Conservation (phyloP, 2,888 invertebrate genomes). For the Mythimna vitellina region DNA sequence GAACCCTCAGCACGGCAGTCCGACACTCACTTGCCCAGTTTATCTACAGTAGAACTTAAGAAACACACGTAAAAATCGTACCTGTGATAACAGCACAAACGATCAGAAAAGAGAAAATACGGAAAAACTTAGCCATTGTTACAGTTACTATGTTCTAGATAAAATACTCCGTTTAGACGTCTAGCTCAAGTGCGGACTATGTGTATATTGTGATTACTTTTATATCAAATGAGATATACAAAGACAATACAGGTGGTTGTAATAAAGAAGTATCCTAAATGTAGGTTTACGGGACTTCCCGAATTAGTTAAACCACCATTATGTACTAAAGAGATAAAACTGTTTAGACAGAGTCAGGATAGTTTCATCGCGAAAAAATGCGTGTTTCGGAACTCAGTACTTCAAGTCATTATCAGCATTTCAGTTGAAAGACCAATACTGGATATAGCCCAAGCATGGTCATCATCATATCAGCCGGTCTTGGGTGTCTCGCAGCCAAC, state of each 20-base stretch:
- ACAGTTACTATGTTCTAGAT: not conserved
- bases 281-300: slow-evolving; percentile 15
- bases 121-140: slow-evolving; percentile 36
- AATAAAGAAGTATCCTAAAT: not conserved
- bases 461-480: not conserved
- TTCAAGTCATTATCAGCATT: not conserved
- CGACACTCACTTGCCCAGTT: too few species aligned
- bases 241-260: slow-evolving; percentile 41
- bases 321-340: slow-evolving; percentile 9
- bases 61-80: not conserved
- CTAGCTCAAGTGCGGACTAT: slow-evolving; percentile 27
- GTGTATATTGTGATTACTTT: slow-evolving; percentile 52
- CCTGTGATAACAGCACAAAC: slow-evolving; percentile 34
- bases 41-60: not conserved
- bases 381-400: not conserved
- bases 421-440: not conserved
- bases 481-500: not conserved
- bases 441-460: not conserved
- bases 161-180: not conserved
- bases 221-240: slow-evolving; percentile 35
- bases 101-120: slow-evolving; percentile 29
- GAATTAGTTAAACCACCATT: not conserved
- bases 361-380: not conserved
- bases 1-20: too few species aligned
- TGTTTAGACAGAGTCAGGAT: not conserved